Base-by-base conservation (phyloP, 2,797 vertebrate genomes). In the Scleropages formosus region DNA sequence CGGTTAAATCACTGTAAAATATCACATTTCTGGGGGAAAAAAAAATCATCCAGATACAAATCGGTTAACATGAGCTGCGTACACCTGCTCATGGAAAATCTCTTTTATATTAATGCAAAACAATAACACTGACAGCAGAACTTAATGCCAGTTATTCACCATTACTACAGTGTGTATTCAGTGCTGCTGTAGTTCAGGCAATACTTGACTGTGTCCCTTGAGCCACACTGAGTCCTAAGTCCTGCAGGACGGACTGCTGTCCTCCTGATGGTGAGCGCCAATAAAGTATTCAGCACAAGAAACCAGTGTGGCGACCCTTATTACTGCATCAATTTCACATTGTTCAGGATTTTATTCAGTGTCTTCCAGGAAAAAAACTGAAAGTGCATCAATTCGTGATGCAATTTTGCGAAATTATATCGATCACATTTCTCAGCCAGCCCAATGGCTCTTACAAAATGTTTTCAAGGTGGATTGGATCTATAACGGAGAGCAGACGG, bases 381-480 rank as follows among this genome's bases (percentile, higher is more conserved):
- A 22, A 10, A 61, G 20, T 70, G 49, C 67, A 64, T 31, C 3
- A 59, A 58, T 72, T 61, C 31, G 44, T 59, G 27, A 72, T 12
- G 53, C 70, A 61, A 22, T 61, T 56, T 20, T n/a, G 27, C 58
- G 16, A 59, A 72, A 56, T 72, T 27, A 59, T 56, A 72, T 24
- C 58, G 72, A 15, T 72, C 56, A 71, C 58, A 24, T 18, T 47
- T 69, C 51, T 56, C 49, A 24, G 47, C 44, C 49, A 56, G 15
- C 47, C 15, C 15, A 53, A 24, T 60, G 31, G 16, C 44, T 44
- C 46, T 44, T 26, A 60, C 13, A 56, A 61, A 61, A 60, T 39
- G 18, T 60, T 60, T 59, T 60, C n/a, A 72, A 72, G 58, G 70
- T 61, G 56, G 27, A 72, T 60, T 56, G 22, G 44, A 46, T 10